Evolutionary conservation across 1,140 invertebrate genomes (phyloP).

Genomic region (Stegodyphus mimosarum): DNA sequence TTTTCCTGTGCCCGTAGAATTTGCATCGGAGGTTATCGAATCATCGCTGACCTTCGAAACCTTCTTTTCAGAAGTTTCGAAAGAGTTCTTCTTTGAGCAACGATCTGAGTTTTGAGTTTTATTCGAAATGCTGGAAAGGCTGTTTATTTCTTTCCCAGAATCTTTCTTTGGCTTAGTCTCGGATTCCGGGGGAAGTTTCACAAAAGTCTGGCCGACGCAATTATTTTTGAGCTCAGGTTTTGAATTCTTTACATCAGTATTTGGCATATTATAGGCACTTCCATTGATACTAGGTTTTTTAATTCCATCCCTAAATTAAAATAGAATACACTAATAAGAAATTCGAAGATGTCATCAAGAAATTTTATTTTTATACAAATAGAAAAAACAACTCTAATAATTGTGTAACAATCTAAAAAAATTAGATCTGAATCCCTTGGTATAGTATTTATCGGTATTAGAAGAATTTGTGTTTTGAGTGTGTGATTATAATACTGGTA

Average conservation of each 20-base stretch:
- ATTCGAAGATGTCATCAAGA: too few species aligned
- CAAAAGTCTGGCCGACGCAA: constrained; percentile 16
- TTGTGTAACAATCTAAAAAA: too few species aligned
- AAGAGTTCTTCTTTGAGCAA: background rate
- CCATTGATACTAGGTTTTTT: background rate
- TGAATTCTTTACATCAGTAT: background rate
- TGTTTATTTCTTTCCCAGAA: too few species aligned
- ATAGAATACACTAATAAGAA: too few species aligned
- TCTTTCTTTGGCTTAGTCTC: background rate
- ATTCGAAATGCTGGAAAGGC: background rate
- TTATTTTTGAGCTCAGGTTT: background rate
- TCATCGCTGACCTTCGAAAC: background rate
- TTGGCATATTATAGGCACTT: background rate
- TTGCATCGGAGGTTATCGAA: background rate
- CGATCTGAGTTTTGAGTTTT: background rate
- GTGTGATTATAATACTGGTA: too few species aligned
- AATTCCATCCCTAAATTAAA: background rate
- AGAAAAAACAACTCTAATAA: too few species aligned
- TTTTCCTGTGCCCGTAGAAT: background rate
- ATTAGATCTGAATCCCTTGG: too few species aligned
- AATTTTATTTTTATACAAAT: too few species aligned
- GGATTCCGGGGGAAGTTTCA: constrained; percentile 28
- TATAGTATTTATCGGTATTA: too few species aligned
- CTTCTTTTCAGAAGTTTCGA: background rate
- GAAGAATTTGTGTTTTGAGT: too few species aligned